A percentile compares a stretch with the other conserved stretches of the same genome.
Conservation (phyloP, 92 coral and sea anemone genomes). For the Epizoanthus fatuus region DNA sequence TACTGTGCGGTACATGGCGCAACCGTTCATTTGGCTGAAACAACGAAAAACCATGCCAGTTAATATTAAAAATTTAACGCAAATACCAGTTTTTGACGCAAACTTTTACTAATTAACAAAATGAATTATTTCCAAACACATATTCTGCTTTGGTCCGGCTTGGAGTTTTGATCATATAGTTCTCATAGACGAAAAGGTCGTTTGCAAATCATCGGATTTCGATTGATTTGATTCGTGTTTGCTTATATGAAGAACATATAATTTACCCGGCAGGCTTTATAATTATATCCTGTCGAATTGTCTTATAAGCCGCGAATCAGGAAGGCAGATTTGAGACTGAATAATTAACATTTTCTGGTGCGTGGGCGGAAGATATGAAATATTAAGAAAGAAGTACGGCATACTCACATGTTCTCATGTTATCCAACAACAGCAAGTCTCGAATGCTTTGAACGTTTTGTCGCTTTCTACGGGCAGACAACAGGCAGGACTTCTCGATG, state of each 20-base stretch:
- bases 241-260: background rate
- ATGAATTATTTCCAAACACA: background rate
- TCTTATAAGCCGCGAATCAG: conserved; percentile 1
- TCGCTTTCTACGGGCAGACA: background rate
- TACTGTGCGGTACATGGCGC: too few relatives aligned
- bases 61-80: conserved; percentile 13
- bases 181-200: background rate
- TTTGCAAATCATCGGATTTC: too few relatives aligned
- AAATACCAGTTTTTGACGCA: background rate
- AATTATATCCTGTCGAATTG: background rate
- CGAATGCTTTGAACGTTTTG: background rate
- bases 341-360: conserved; percentile 8
- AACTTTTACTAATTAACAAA: background rate
- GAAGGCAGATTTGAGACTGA: background rate
- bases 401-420: conserved; percentile 3
- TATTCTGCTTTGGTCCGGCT: background rate
- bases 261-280: background rate
- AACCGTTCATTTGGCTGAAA: background rate
- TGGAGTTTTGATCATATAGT: background rate
- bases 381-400: background rate
- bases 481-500: background rate
- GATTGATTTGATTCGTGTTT: background rate
- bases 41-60: background rate
- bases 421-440: background rate
- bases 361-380: conserved; percentile 13